phyloP scores from a whole-genome alignment of 2,888 invertebrate genomes.

The Minunthozetes semirufus region DNA sequence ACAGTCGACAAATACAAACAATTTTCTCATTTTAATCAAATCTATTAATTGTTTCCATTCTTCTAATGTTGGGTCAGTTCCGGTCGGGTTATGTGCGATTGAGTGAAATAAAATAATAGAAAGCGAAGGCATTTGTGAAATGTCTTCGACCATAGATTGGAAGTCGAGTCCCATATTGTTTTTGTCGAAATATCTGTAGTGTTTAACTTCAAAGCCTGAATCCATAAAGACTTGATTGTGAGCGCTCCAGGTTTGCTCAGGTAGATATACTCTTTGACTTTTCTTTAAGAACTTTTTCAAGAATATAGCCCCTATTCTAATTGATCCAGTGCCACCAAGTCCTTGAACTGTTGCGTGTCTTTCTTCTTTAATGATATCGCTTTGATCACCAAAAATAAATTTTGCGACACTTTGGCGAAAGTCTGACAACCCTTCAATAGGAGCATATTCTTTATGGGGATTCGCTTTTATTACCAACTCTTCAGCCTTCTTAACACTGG shows the following conservation, averaged over 20 bases:
- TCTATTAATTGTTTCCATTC: constrained; percentile 75
- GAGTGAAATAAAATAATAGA: constrained; percentile 88
- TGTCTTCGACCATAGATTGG: constrained; percentile 77
- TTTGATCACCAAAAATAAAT: constrained; percentile 77
- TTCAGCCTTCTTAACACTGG: constrained; percentile 83
- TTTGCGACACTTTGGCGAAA: constrained; percentile 77
- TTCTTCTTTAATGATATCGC: constrained; percentile 56
- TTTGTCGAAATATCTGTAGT: constrained; percentile 88
- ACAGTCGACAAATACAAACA: constrained; percentile 95
- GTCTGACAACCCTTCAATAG: constrained; percentile 75
- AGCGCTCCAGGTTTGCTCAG: constrained; percentile 95
- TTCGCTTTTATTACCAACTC: constrained; percentile 59
- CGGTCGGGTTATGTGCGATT: constrained; percentile 98
- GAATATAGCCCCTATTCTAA: constrained; percentile 86
- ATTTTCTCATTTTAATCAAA: constrained; percentile 64
- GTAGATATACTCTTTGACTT: constrained; percentile 72
- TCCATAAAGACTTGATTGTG: constrained; percentile 89
- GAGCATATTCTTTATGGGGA: constrained; percentile 89
- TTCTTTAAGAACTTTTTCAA: constrained; percentile 63
- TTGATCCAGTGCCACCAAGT: constrained; percentile 92
- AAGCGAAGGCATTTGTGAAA: constrained; percentile 76
- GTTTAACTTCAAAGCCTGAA: constrained; percentile 72
- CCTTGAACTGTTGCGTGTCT: constrained; percentile 61
- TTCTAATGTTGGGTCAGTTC: constrained; percentile 70
- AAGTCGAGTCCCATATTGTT: constrained; percentile 89